phyloP scores from a whole-genome alignment of 2,797 vertebrate genomes.

The Aselliscus stoliczkanus region DNA sequence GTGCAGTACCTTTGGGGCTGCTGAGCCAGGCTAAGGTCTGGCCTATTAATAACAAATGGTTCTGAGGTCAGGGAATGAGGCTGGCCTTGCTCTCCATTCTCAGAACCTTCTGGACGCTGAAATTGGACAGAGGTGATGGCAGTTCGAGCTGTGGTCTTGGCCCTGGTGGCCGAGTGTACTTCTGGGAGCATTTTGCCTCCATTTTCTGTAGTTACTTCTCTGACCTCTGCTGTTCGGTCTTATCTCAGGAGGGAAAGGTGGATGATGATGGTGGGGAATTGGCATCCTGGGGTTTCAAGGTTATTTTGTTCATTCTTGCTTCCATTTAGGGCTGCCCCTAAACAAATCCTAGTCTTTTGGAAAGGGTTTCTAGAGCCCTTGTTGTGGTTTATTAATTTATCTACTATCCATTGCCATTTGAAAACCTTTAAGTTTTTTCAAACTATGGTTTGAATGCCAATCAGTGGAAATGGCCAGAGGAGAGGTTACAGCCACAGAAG shows the following conservation, averaged over 20 bases:
- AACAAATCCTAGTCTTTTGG: not conserved
- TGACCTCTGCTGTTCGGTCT: not conserved
- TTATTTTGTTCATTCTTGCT: not conserved
- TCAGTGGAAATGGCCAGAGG: not conserved
- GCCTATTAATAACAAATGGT: not conserved
- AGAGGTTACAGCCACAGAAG: not conserved
- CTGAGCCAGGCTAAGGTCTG: not conserved
- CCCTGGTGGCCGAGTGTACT: not conserved
- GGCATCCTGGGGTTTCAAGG: not conserved
- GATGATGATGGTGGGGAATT: not conserved
- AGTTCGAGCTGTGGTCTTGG: not conserved
- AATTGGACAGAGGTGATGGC: not conserved
- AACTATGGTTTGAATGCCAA: not conserved
- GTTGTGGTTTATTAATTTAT: not conserved
- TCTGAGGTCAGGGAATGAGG: not conserved
- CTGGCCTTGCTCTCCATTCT: not conserved
- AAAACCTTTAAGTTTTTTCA: not conserved
- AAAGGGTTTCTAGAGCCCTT: slow-evolving; percentile 12
- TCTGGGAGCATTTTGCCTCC: not conserved
- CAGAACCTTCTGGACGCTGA: not conserved
- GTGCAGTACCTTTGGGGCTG: not conserved
- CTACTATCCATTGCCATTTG: not conserved
- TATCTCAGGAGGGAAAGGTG: not conserved
- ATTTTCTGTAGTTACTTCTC: not conserved
- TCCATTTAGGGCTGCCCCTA: not conserved